Base-by-base conservation (phyloP, 2,888 invertebrate species). In the Hecatera dysodea region DNA sequence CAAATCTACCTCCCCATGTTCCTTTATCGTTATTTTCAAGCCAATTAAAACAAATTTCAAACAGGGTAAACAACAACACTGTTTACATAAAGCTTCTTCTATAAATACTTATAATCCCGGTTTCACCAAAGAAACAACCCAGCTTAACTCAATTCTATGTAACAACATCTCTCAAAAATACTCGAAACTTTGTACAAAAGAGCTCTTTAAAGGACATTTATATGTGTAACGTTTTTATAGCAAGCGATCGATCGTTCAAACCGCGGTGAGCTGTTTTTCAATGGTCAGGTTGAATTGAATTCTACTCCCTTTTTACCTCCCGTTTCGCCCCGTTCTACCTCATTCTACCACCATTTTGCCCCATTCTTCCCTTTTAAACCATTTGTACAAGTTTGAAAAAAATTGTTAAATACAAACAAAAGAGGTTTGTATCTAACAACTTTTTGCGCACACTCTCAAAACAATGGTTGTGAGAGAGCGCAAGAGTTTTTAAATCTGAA, bases 211-310 rank as follows among this genome's bases (percentile, higher is more conserved):
- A 78, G 55, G 60, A 63, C 71, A 69, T 81, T 72, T 72, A 42
- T 61, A 39, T 57, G 59, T 57, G 59, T 61, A 65, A 52, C 63
- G 69, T 84, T 72, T 76, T 79, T 67, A 79, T 67, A 67, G 76
- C 50, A 11, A 50, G 17, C 52, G 33, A 71, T 79, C 70, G 78
- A 79, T 75, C 69, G 75, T 19, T 52, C 59, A 65, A 71, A 68
- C 78, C 75, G 59, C 73, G 67, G 46, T 48, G 67, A 72, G 67
- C 73, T 70, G 74, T 70, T 78, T 79, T 78, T 78, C 70, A 72
- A 65, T 60, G 73, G 76, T 66, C 75, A 57, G 74, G 61, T 67
- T 62, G 74, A 78, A 83, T 81, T 82, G 67, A 81, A 80, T 83
- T 78, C 60, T 65, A 55, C 39, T 69, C 44, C 53, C 46, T 70